Evolutionary conservation across 1,140 invertebrate species (phyloP), one percentile per base, ranked within the genome.

Genomic region (Drosophila sucinea): DNA sequence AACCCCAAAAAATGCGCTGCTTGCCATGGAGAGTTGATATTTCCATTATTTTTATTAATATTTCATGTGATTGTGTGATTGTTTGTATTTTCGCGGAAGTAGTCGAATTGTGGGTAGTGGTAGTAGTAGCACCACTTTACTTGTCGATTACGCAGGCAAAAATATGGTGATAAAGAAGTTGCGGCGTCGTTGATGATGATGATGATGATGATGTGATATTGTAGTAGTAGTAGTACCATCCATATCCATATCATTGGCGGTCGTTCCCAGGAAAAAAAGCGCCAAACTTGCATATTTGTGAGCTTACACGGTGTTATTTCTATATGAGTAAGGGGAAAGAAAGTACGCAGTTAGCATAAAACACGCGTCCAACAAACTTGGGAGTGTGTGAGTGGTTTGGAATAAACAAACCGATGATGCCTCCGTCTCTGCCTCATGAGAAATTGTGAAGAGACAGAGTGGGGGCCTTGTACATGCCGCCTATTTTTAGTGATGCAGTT

Each of bases 401-500:
- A 35, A 58, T 35, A 58, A 58, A 38, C 56, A 58, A 58, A 58
- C 56, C 32, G n/a, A 58, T 58, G 25, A 17, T 17, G 17, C 17
- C 17, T 17, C 17, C 17, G 17, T 4, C 29, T 32, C 6, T 17
- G n/a, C 3, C 2, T 30, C 54, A 32, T 54, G 51, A 27, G 17
- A 27, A 38, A 38, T 5, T 3, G 54, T 2, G 30, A 5, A 25
- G n/a, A 11, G 25, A 30, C 4, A 17, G 30, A 17, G 25, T 8
- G n/a, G 27, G 17, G 17, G 10, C 25, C 25, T 30, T 55, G 3
- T 11, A 30, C 29, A 56, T 23, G 32, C 55, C 17, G 56, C n/a
- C 56, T 58, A 58, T 58, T 58, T 58, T 58, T 58, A 58, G 56
- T 25, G 56, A 33, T 58, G 56, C 56, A 58, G 56, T 58, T 58